phyloP scores from a whole-genome alignment of 35 echinoderm and acorn worm species.

The Apostichopus parvimensis region DNA sequence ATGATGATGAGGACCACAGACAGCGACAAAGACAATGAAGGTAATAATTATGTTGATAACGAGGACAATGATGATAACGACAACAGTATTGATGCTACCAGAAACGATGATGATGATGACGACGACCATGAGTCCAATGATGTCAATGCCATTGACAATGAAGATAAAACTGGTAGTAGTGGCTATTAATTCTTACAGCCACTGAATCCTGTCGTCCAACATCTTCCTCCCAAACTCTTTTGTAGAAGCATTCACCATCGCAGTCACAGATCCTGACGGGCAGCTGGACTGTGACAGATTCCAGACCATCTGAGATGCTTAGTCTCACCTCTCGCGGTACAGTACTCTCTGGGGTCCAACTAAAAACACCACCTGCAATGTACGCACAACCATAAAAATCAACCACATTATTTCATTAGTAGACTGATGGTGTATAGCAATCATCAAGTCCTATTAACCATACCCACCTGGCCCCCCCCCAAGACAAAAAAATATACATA shows the following conservation, averaged over 20 bases:
- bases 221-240: slow-evolving; percentile 20
- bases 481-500: too few relatives aligned
- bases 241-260: slow-evolving; percentile 5
- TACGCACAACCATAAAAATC: too few relatives aligned
- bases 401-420: too few relatives aligned
- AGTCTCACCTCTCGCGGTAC: neutral
- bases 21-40: neutral
- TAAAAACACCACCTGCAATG: neutral
- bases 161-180: neutral
- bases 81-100: neutral
- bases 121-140: neutral
- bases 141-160: neutral
- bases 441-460: too few relatives aligned
- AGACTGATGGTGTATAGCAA: too few relatives aligned
- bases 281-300: neutral
- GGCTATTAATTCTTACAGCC: slow-evolving; percentile 2
- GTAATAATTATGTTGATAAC: neutral
- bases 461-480: too few relatives aligned
- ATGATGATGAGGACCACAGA: neutral
- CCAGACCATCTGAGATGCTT: neutral
- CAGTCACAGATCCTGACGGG: slow-evolving; percentile 2
- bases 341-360: neutral
- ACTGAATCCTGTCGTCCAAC: neutral
- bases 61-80: neutral
- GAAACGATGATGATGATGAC: slow-evolving; percentile 6